A percentile compares a stretch with the other conserved stretches of the same genome.
phyloP scores from a whole-genome alignment of 2,888 invertebrate genomes.

The Eilema caniola region DNA sequence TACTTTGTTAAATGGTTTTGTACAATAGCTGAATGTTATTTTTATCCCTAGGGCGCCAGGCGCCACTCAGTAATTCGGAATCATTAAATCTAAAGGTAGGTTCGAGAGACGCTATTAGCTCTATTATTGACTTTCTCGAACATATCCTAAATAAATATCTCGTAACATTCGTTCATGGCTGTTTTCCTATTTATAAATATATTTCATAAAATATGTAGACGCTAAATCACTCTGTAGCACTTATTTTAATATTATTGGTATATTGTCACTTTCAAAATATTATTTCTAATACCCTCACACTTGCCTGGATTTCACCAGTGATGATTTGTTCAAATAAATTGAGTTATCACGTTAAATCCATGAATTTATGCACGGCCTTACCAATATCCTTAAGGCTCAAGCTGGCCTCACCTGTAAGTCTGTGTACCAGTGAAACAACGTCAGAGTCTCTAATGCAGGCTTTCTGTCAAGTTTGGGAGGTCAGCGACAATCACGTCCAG shows the following conservation, averaged over 20 bases:
- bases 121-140: neutral
- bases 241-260: neutral
- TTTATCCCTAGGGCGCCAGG: conserved; percentile 9
- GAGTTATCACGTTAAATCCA: neutral
- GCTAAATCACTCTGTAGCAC: neutral
- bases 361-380: neutral
- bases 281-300: neutral
- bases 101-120: neutral
- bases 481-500: no score
- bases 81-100: neutral
- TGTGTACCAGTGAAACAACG: no score
- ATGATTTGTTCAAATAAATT: neutral
- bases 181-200: conserved; percentile 2
- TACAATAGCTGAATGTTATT: conserved; percentile 31
- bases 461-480: no score
- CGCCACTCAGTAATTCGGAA: neutral
- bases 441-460: no score
- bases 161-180: neutral
- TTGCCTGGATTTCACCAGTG: neutral
- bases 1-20: conserved; percentile 41
- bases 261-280: conserved; percentile 1
- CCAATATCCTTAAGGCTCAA: no score
- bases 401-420: no score
- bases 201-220: neutral
- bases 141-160: neutral